A percentile compares a stretch with the other conserved stretches of the same genome.
phyloP scores from a whole-genome alignment of 2,888 invertebrate genomes.

The Bimastos eiseni region DNA sequence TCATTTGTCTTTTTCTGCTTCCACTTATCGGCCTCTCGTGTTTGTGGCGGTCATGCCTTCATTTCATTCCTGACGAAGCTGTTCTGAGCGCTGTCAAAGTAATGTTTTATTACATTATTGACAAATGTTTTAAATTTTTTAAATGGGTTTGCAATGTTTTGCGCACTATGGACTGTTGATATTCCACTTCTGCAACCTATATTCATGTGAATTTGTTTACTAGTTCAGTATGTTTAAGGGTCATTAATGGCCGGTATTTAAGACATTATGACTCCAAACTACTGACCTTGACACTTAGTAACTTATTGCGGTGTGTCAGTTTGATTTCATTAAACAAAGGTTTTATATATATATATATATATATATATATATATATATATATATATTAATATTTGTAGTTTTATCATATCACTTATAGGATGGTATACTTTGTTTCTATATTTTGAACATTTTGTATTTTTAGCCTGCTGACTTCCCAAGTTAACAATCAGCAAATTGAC shows the following conservation, averaged over 20 bases:
- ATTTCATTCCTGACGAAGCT: background rate
- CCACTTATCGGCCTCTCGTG: background rate
- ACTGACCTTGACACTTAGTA: too few relatives aligned
- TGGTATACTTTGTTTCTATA: background rate
- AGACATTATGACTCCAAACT: too few relatives aligned
- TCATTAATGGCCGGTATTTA: background rate
- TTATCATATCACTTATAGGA: background rate
- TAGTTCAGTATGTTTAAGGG: background rate
- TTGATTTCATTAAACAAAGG: too few relatives aligned
- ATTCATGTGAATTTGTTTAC: too few relatives aligned
- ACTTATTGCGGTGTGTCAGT: too few relatives aligned
- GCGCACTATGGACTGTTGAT: too few relatives aligned
- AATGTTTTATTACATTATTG: background rate
- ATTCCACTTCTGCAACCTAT: background rate
- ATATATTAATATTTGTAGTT: background rate
- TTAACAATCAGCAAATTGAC: background rate
- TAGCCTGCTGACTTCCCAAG: constrained; percentile 1
- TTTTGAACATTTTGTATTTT: background rate
- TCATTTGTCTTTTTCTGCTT: background rate
- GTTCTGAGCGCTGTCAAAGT: background rate
- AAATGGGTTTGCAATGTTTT: background rate
- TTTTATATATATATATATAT: too few relatives aligned
- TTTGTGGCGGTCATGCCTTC: background rate
- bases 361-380: too few relatives aligned
- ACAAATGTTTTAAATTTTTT: background rate